Base-by-base conservation (phyloP, 1,140 invertebrate species). In the Monochamus saltuarius region DNA sequence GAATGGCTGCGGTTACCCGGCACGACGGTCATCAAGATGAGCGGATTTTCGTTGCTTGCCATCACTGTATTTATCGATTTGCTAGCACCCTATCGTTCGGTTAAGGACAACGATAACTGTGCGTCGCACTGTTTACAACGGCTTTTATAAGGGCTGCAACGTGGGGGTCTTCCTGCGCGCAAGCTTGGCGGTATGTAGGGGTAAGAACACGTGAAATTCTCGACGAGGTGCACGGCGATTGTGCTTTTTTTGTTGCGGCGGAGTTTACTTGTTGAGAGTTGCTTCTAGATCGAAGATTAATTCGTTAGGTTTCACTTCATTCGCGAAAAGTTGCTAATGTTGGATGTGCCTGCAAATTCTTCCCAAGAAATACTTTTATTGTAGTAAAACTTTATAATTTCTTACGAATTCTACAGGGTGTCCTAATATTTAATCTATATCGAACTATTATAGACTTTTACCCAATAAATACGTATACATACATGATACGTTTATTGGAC, bases 1-100 rank as follows among this genome's bases (percentile, higher is more conserved):
- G 75, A 73, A 1, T 67, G 45, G 59, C 66, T 74, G 16, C 72
- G 38, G 22, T 60, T 22, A 58, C 71, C 29, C 7, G 58, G 53
- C 14, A 39, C 52, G 19, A 68, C 55, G 10, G 55, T 55, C 47
- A 66, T 67, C 3, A 72, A 42, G 29, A 69, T 54, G 43, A 70
- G 60, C 7, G 59, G 40, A 42, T 66, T 69, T 47, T 72, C 65
- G 39, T 45, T 64, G 17, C 52, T 56, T 40, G 67, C 52, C 60
- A 71, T 68, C 45, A 42, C 53, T 29, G 50, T 45, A 22, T 50
- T 52, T 14, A 56, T 49, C 9, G 11, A 19, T 14, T 17, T 19
- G 34, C 7, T 8, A 36, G 16, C 7, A n/a, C 13, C 2, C n/a
- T 17, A 16, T 50, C 39, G 17, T 34, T 56, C 22, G 17, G 46